Percentiles rank a stretch among this genome's conserved stretches.
phyloP scores from a whole-genome alignment of 2,888 invertebrate genomes.

The Tipula lateralis region DNA sequence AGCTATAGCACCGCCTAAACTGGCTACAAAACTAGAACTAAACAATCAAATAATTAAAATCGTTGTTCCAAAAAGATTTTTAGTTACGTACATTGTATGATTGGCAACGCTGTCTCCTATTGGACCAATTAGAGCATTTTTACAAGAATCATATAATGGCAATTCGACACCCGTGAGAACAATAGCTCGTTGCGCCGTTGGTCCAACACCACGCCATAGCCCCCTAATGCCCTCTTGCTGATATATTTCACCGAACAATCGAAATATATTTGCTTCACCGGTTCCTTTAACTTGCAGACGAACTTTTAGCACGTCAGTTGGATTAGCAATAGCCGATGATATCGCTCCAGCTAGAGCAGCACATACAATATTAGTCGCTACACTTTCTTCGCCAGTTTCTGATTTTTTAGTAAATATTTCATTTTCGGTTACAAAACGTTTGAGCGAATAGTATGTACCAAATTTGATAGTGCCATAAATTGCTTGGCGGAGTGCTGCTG shows the following conservation, averaged over 20 bases:
- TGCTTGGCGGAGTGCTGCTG: conserved; percentile 86
- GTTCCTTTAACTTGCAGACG: conserved; percentile 74
- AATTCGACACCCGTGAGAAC: conserved; percentile 91
- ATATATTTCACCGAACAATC: conserved; percentile 80
- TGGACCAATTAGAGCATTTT: conserved; percentile 62
- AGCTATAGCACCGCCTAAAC: conserved; percentile 86
- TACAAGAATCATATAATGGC: conserved; percentile 88
- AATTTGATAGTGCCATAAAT: conserved; percentile 96
- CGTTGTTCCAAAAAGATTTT: not conserved
- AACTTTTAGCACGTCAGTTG: conserved; percentile 93
- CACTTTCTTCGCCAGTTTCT: conserved; percentile 52
- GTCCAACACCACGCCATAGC: conserved; percentile 61
- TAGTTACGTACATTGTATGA: conserved; percentile 70
- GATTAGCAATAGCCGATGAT: conserved; percentile 92
- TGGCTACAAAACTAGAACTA: conserved; percentile 86
- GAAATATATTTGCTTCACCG: conserved; percentile 57
- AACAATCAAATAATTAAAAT: conserved; percentile 39
- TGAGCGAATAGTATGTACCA: conserved; percentile 89
- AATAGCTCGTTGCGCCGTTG: conserved; percentile 61
- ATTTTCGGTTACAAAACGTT: conserved; percentile 60
- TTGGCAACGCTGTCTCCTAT: conserved; percentile 77
- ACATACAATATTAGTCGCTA: conserved; percentile 71
- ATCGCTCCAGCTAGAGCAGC: conserved; percentile 68
- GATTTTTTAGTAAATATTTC: conserved; percentile 47
- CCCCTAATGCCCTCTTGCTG: conserved; percentile 77